phyloP scores from a whole-genome alignment of 2,113 vertebrate species.

The Toxostoma redivivum region DNA sequence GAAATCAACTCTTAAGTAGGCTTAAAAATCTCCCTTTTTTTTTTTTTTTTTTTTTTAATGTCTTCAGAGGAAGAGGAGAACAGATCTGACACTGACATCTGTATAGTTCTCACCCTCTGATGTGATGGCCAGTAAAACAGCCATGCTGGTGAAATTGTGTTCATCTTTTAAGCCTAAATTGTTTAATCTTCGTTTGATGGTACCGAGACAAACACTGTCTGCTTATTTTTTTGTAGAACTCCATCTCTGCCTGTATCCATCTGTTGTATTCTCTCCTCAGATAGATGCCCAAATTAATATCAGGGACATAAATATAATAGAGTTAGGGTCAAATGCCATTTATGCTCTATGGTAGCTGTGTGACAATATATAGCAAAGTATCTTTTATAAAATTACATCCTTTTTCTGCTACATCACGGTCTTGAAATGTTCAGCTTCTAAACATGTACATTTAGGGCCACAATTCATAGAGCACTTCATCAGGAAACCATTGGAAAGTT shows the following conservation, averaged over 20 bases:
- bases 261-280: background rate
- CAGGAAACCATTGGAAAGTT: conserved; percentile 50
- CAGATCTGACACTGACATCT: background rate
- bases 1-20: background rate
- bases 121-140: background rate
- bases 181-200: background rate
- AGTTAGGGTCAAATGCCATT: background rate
- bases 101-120: background rate
- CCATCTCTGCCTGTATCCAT: background rate
- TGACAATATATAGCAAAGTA: background rate
- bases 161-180: background rate
- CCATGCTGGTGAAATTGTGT: background rate
- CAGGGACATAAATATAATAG: background rate
- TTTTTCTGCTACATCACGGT: background rate
- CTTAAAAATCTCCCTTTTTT: background rate
- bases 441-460: background rate
- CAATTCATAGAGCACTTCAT: conserved; percentile 14
- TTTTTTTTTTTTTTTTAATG: no score
- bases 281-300: background rate
- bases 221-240: background rate
- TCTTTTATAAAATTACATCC: background rate
- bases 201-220: background rate
- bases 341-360: background rate
- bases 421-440: conserved; percentile 1
- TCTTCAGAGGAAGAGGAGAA: background rate